These are phyloP conservation scores for Dicranocentrus wangi DNA, from an alignment of 2,888 invertebrate species.

Conservation along the genomic window DNA sequence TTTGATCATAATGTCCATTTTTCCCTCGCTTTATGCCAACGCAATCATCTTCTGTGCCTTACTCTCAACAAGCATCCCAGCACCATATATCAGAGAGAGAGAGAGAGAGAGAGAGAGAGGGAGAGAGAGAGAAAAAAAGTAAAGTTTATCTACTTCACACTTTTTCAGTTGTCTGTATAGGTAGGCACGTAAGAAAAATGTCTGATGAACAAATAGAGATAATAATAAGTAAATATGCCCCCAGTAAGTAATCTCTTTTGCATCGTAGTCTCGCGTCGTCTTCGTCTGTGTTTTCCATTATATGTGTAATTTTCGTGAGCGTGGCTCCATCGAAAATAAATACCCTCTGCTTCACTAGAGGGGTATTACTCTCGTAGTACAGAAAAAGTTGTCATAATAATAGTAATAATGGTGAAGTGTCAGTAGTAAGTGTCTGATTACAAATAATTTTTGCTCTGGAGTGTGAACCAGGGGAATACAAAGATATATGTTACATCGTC, in stretches of 20 bases:
- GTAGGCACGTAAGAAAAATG: not conserved
- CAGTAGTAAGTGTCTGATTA: conserved; percentile 17
- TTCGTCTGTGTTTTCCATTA: not conserved
- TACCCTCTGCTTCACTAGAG: not conserved
- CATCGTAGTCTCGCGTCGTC: conserved; percentile 4
- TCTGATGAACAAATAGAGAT: conserved; percentile 22
- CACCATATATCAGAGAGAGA: too few relatives aligned
- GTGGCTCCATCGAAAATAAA: conserved; percentile 5
- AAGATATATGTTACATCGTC: not conserved
- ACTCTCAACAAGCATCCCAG: not conserved
- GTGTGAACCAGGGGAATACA: not conserved
- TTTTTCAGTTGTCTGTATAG: not conserved
- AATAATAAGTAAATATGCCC: conserved; percentile 32
- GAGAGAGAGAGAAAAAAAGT: too few relatives aligned
- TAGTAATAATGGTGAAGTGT: conserved; percentile 30
- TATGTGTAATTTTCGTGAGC: conserved; percentile 13
- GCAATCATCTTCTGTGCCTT: conserved; percentile 4
- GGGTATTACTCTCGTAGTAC: not conserved
- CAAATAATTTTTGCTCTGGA: not conserved
- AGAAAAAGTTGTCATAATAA: conserved; percentile 7
- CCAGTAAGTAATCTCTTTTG: conserved; percentile 4
- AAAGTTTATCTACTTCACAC: conserved; percentile 20
- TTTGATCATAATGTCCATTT: not conserved
- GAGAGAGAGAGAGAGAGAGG: too few relatives aligned
- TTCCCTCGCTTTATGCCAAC: conserved; percentile 13